Evolutionary conservation across 2,113 vertebrate species (phyloP).

Genomic region (human (Homo sapiens)): GRCh38 chr7:69922501-69923000

Average conservation of each 20-base stretch:
- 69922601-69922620: neutral
- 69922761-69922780: neutral
- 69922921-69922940: constrained; percentile 15
- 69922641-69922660: neutral
- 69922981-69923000: neutral
- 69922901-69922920: neutral
- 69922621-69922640: neutral
- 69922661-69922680: neutral
- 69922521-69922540: neutral
- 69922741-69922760: neutral
- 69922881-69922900: constrained; percentile 9
- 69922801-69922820: neutral
- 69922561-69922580: neutral
- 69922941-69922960: constrained; percentile 11
- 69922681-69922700: neutral
- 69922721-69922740: neutral
- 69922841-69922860: neutral
- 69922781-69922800: neutral
- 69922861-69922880: neutral
- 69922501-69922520: neutral
- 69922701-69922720: neutral
- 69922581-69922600: constrained; percentile 27
- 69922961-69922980: neutral
- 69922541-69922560: neutral
- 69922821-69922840: neutral